Evolutionary conservation across 2,888 invertebrate species (phyloP).

Genomic region (Tenthredo mesomela): DNA sequence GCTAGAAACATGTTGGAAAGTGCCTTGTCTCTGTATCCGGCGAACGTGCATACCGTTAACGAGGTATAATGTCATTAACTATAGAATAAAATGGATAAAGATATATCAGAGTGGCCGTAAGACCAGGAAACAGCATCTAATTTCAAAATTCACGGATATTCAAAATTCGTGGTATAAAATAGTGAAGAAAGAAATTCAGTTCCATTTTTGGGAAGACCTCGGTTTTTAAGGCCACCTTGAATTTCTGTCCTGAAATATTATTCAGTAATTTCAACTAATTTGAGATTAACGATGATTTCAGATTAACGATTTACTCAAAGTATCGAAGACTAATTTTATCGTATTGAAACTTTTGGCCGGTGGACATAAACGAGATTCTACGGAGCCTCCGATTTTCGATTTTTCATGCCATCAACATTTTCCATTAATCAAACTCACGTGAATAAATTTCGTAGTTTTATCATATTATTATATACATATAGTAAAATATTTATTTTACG

Average conservation of each 20-base stretch:
- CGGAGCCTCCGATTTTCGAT: constrained; percentile 93
- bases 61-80: constrained; percentile 67
- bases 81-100: background rate
- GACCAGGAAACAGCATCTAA: background rate
- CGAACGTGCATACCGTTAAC: constrained; percentile 71
- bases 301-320: constrained; percentile 90
- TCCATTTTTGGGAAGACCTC: background rate
- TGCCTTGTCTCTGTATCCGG: constrained; percentile 89
- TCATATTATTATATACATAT: constrained; percentile 20
- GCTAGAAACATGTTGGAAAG: constrained; percentile 92
- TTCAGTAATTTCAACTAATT: constrained; percentile 1
- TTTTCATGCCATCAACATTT: constrained; percentile 94
- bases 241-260: background rate
- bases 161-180: background rate
- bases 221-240: constrained; percentile 2
- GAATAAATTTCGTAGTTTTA: constrained; percentile 9
- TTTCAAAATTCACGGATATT: background rate
- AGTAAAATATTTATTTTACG: constrained; percentile 31
- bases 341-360: constrained; percentile 95
- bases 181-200: background rate
- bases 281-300: constrained; percentile 77
- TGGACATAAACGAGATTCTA: constrained; percentile 94
- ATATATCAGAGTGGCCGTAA: constrained; percentile 39
- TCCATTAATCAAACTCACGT: constrained; percentile 89
- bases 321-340: constrained; percentile 97